Evolutionary conservation across 2,888 invertebrate genomes (phyloP), one percentile per base, ranked within the genome.

Genomic region (Parnassius glacialis): DNA sequence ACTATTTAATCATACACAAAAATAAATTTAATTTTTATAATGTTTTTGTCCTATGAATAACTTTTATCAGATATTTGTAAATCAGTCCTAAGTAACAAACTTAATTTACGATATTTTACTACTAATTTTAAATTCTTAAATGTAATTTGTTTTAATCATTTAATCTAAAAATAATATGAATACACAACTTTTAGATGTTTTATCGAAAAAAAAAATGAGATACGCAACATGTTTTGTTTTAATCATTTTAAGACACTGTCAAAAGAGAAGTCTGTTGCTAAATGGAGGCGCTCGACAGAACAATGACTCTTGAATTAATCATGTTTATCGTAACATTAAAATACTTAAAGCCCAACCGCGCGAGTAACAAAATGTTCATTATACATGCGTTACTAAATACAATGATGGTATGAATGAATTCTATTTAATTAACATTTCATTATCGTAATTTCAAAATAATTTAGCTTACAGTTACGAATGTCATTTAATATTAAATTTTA

Each of bases 281-380:
- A 62, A 62, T 45, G 62, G 62, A 34, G 20, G 45, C 59, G 51
- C 25, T 20, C 51, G 62, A 62, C 62, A 62, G 62, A 62, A 62
- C 62, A 62, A 62, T 62, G 62, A 62, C 59, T 62, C 55, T 62
- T 62, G 62, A 62, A 62, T 62, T 62, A 62, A 62, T 62, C 62
- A 62, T 62, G 59, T 47, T 62, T 59, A 59, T 62, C 59, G 58
- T 48, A 47, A 57, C 61, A 48, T 53, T 55, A 51, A 59, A 62
- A 54, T 51, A 62, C 55, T 47, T 44, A 62, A 59, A 56, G 50
- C 59, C 25, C 62, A 62, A 62, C 54, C 25, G 52, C 10, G 54
- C 62, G n/a, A 42, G 54, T 51, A 51, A 55, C 47, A 52, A 59
- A 59, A 55, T 55, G 57, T 61, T 57, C 52, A 59, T 62, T 58